phyloP scores from a whole-genome alignment of 2,113 vertebrate genomes.

The Cinclus cinclus region DNA sequence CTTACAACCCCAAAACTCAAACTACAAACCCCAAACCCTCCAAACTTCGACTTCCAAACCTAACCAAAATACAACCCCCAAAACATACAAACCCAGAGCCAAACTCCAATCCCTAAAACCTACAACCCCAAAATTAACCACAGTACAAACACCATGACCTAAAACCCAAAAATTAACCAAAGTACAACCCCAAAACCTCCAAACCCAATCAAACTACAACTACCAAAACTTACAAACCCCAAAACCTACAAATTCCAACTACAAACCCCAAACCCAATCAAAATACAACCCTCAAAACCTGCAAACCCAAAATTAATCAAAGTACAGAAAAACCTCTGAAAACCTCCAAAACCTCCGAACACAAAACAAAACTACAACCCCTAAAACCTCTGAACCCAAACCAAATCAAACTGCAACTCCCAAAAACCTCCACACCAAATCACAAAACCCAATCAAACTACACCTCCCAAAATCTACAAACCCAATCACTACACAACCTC shows the following conservation, averaged over 20 bases:
- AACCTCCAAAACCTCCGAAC: background rate
- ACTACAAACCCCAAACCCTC: background rate
- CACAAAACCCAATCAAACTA: background rate
- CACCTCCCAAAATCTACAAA: background rate
- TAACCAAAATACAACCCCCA: background rate
- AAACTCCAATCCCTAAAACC: background rate
- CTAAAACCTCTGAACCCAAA: background rate
- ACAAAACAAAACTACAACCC: background rate
- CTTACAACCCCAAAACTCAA: background rate
- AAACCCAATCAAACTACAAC: background rate
- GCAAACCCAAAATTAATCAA: background rate
- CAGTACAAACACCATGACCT: too few species aligned
- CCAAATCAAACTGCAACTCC: background rate
- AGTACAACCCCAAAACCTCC: background rate
- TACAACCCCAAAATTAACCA: background rate
- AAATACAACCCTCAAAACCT: too few species aligned
- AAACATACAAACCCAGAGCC: background rate
- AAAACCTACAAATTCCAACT: background rate
- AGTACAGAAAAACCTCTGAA: too few species aligned
- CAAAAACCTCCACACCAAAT: background rate
- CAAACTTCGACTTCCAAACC: background rate
- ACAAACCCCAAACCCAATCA: too few species aligned
- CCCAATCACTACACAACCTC: background rate
- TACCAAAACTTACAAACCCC: background rate
- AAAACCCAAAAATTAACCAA: background rate